Evolutionary conservation across 2,797 vertebrate genomes (phyloP), one percentile per base, ranked within the genome.

Genomic region (Oreonectes daqikongensis): DNA sequence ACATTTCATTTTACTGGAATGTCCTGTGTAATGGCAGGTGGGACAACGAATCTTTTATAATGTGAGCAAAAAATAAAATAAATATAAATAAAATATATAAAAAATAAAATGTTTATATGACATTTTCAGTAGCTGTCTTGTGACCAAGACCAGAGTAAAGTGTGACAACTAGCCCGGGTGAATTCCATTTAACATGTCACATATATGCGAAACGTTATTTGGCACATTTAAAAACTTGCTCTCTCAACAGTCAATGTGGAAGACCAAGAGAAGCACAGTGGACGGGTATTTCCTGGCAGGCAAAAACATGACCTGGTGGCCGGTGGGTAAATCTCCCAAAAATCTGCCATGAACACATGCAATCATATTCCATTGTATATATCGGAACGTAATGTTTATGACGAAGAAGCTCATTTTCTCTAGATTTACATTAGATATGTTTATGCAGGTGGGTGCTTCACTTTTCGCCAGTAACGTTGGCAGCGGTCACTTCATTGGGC

Each of bases 391-490:
- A 7, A n/a, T n/a, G 46, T n/a, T 7, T 48, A 4, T 48, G 4
- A 44, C 1, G 5, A 44, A 44, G 40, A 44, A 44, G 42, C 14
- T 1, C 1, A 44, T 44, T 44, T 44, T 44, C 42, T 48, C 18
- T 6, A 6, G 18, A 50, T 50, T 6, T 50, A 18, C 8, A n/a
- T 44, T 5, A 48, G 46, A 48, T 53, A 1, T 78, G n/a, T 75
- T 26, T 69, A 7, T 66, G 20, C 83, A 99, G 97, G 96, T 99
- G 30, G 97, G 98, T 0, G 94, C 96, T 0, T 99, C 97, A n/a
- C 90, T 99, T 59, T 99, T 99, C 84, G 96, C 98, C 88, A 99
- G 98, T 86, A 99, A 99, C 0, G 94, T 99, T 53, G 98, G 98
- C 68, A 99, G 98, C 0, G 97, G 97, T 1, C 98, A 99, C 80